Percentiles rank a stretch among this genome's conserved stretches.
phyloP scores from a whole-genome alignment of 2,888 invertebrate species.

The Ophioninae sp. region DNA sequence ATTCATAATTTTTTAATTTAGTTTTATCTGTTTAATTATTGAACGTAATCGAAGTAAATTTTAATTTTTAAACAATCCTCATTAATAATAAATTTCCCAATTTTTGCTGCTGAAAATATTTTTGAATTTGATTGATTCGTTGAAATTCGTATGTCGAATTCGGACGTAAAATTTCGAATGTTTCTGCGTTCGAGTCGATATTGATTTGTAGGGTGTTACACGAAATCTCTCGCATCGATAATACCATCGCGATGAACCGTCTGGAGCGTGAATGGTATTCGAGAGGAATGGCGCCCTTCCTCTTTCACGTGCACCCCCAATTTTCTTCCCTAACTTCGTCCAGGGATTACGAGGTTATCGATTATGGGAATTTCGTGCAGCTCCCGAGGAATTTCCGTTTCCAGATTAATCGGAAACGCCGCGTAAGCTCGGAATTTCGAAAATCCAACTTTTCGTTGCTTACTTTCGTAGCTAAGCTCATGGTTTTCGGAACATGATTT shows the following conservation, averaged over 20 bases:
- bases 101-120: too few species aligned
- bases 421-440: neutral
- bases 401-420: neutral
- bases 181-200: neutral
- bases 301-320: neutral
- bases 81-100: too few species aligned
- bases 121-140: neutral
- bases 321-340: neutral
- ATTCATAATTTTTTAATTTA: too few species aligned
- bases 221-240: neutral
- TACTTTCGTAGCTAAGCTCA: neutral
- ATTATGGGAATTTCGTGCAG: conserved; percentile 16
- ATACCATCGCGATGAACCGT: conserved; percentile 1
- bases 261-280: conserved; percentile 3
- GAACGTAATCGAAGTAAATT: too few species aligned
- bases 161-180: neutral
- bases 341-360: conserved; percentile 1
- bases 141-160: neutral
- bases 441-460: neutral
- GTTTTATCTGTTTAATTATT: too few species aligned
- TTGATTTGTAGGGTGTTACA: conserved; percentile 3
- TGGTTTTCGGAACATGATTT: neutral
- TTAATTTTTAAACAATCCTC: too few species aligned
- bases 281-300: conserved; percentile 15
- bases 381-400: conserved; percentile 11